phyloP scores from a whole-genome alignment of 2,113 vertebrate genomes.

The Lepisosteus osseus region DNA sequence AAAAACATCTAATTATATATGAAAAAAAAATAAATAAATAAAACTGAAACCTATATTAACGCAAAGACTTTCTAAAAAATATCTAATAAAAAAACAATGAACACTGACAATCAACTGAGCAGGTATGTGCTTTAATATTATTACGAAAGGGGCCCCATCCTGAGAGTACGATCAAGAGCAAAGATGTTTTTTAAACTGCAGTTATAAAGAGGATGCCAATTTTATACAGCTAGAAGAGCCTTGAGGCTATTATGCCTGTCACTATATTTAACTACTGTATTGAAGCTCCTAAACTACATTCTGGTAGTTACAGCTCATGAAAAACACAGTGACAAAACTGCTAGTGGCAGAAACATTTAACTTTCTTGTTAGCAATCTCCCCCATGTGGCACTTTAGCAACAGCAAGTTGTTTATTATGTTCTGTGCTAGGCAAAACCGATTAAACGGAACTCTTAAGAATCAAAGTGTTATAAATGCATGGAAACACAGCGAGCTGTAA shows the following conservation, averaged over 20 bases:
- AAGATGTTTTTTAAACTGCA: slow-evolving; percentile 51
- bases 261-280: slow-evolving; percentile 73
- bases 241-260: slow-evolving; percentile 71
- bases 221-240: slow-evolving; percentile 41
- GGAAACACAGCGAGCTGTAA: slow-evolving; percentile 98
- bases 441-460: slow-evolving; percentile 97
- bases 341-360: slow-evolving; percentile 91
- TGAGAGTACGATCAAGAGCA: slow-evolving; percentile 52
- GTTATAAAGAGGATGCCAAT: slow-evolving; percentile 53
- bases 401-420: slow-evolving; percentile 98
- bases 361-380: slow-evolving; percentile 92
- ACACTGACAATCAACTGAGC: slow-evolving; percentile 19
- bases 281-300: slow-evolving; percentile 80
- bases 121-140: slow-evolving; percentile 45
- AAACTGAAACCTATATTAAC: not conserved
- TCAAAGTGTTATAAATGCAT: slow-evolving; percentile 99
- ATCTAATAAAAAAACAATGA: no score
- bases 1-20: no score
- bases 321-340: slow-evolving; percentile 88
- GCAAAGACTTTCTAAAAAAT: not conserved
- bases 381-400: slow-evolving; percentile 94
- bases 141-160: slow-evolving; percentile 33
- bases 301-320: slow-evolving; percentile 84
- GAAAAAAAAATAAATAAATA: no score
- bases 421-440: slow-evolving; percentile 91